Conservation (phyloP, 2,888 invertebrate species). For the Eilema depressum region DNA sequence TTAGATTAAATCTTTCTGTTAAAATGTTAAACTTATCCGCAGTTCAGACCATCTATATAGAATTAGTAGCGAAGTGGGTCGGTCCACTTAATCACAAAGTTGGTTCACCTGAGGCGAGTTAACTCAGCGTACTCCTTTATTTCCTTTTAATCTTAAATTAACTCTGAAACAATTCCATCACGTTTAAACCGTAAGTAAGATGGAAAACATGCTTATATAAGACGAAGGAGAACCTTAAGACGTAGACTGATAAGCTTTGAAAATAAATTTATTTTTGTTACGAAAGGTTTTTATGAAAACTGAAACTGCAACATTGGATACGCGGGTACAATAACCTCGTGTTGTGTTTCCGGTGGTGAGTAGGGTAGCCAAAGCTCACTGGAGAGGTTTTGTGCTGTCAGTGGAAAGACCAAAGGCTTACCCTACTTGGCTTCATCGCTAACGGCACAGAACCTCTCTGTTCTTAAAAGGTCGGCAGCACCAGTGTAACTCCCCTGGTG, state of each 20-base stretch:
- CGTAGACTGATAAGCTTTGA: background rate
- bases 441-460: too few relatives aligned
- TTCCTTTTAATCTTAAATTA: constrained; percentile 67
- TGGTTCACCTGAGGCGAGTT: constrained; percentile 55
- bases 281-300: background rate
- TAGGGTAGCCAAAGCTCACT: too few relatives aligned
- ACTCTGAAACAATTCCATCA: constrained; percentile 55
- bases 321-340: too few relatives aligned
- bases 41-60: constrained; percentile 46
- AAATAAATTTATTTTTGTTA: background rate
- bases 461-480: too few relatives aligned
- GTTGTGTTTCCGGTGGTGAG: too few relatives aligned
- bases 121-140: constrained; percentile 58
- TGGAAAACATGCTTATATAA: constrained; percentile 39
- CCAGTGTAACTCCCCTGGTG: too few relatives aligned
- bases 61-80: constrained; percentile 45
- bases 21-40: constrained; percentile 48
- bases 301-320: background rate
- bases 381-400: too few relatives aligned
- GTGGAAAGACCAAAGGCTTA: too few relatives aligned
- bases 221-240: constrained; percentile 10
- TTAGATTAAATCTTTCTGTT: constrained; percentile 44
- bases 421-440: too few relatives aligned
- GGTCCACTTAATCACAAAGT: constrained; percentile 56
- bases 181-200: constrained; percentile 29